These are phyloP conservation scores for Nannospalax galili DNA, from an alignment of 2,113 vertebrate genomes.

Conservation along the genomic window DNA sequence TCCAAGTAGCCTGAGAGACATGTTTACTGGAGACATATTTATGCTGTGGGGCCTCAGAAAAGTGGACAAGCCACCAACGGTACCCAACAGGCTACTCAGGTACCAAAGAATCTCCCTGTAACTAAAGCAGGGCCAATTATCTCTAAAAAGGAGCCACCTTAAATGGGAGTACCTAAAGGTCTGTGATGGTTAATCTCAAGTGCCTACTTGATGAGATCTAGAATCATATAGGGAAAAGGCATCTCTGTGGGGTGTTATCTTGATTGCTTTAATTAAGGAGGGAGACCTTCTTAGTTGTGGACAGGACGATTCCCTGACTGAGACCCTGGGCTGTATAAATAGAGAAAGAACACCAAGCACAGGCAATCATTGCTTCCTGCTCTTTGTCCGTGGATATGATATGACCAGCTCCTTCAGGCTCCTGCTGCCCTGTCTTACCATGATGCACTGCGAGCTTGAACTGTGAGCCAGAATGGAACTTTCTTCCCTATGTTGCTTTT, in stretches of 20 bases:
- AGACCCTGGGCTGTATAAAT: too few species aligned
- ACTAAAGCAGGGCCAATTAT: background rate
- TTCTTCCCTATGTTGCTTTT: background rate
- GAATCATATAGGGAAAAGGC: too few species aligned
- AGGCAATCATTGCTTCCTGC: background rate
- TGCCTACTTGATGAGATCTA: background rate
- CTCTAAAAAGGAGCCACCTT: background rate
- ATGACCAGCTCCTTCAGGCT: background rate
- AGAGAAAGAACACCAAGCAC: background rate
- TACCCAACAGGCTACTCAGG: background rate
- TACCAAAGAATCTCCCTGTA: background rate
- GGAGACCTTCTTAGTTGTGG: background rate
- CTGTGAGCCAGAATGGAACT: background rate
- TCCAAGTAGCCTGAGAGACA: background rate
- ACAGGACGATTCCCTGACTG: background rate
- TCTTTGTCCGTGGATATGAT: background rate
- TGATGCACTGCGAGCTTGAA: background rate
- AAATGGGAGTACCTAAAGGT: background rate
- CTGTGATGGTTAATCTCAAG: background rate
- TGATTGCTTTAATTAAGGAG: background rate
- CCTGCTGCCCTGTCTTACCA: background rate
- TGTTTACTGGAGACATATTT: background rate
- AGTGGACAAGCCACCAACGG: accelerated
- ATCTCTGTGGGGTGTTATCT: background rate
- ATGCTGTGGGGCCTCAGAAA: background rate